These are phyloP conservation scores for Lates calcarifer DNA, from an alignment of 2,113 vertebrate genomes.

Conservation along the genomic window DNA sequence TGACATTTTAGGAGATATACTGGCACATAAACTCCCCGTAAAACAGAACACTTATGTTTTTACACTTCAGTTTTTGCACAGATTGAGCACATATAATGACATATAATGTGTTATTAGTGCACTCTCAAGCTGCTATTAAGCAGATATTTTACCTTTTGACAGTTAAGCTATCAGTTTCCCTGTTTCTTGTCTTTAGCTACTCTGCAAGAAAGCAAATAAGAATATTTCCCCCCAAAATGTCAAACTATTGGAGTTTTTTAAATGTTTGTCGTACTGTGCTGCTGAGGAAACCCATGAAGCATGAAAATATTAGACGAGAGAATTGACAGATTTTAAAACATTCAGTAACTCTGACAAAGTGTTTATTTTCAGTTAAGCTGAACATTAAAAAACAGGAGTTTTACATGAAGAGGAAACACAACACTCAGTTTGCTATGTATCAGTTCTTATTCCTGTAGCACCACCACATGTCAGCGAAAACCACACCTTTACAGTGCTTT, in stretches of 20 bases:
- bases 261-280: not conserved
- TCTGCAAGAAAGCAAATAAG: not conserved
- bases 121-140: too few relatives aligned
- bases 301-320: not conserved
- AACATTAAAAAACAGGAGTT: conserved; percentile 41
- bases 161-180: too few relatives aligned
- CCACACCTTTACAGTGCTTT: conserved; percentile 20
- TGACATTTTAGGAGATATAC: too few relatives aligned
- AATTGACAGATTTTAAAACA: conserved; percentile 21
- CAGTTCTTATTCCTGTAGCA: conserved; percentile 35
- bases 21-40: too few relatives aligned
- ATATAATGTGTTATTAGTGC: too few relatives aligned
- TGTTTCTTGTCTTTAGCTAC: too few relatives aligned
- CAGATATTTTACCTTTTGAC: too few relatives aligned
- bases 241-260: not conserved
- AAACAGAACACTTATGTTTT: too few relatives aligned
- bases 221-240: not conserved
- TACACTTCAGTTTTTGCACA: too few relatives aligned
- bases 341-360: conserved; percentile 48
- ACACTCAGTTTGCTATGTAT: conserved; percentile 26
- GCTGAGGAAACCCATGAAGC: not conserved
- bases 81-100: too few relatives aligned
- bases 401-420: conserved; percentile 44
- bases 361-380: conserved; percentile 71
- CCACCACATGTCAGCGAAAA: conserved; percentile 27